Evolutionary conservation across 1,140 invertebrate genomes (phyloP), one percentile per base, ranked within the genome.

Genomic region (Dufourea novaeangliae): DNA sequence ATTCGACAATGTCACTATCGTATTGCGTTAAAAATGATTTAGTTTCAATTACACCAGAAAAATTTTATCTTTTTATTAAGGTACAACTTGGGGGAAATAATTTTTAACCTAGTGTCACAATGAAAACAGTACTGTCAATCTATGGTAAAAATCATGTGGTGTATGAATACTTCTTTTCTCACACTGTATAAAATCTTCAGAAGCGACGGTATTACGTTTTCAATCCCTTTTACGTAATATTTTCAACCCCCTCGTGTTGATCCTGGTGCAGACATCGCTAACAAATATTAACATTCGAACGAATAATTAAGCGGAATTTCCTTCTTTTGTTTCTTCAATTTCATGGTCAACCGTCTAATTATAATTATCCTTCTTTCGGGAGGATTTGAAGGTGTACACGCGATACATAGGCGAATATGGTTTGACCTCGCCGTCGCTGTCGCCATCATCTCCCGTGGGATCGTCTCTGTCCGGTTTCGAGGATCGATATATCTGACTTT

Each of bases 391-490:
- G 32, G 81, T 85, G 67, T 90, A 90, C 20, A 90, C 85, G 11
- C 89, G 88, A 71, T 90, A 90, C 87, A 88, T 83, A 1, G 89
- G 89, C 17, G 83, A 86, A 67, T 87, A 90, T 1, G 81, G 80
- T 20, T 82, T 75, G 22, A 79, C 74, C 62, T 86, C 82, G 25
- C 80, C 82, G 32, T 88, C 87, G 68, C 82, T 84, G 52, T 87
- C 87, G 3, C 73, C 86, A 11, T 89, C 87, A 29, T 88, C 83
- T 25, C 88, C 88, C 14, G 86, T 86, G 29, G 89, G 88, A 87
- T 90, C 88, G 70, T 90, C 88, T 34, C 59, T 85, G 69, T 87
- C 83, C n/a, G 89, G 88, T 74, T 90, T 90, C 7, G 89, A 90
- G 20, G 89, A 90, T 81, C 86, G 84, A 82, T 89, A 90, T 70